phyloP scores from a whole-genome alignment of 2,888 invertebrate species.

The Stenchaetothrips biformis region DNA sequence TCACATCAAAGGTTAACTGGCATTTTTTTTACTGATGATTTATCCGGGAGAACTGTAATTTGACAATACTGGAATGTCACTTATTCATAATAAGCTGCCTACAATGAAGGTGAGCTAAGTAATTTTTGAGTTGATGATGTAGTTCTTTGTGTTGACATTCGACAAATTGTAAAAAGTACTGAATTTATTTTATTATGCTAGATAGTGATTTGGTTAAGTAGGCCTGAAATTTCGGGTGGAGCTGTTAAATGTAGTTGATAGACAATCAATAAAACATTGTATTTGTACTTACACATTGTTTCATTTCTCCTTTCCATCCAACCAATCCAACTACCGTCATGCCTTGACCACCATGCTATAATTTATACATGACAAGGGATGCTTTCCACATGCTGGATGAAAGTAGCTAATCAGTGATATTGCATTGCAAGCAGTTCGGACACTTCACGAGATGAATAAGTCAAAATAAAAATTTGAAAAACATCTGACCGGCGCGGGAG shows the following conservation, averaged over 20 bases:
- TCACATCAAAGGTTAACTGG: background rate
- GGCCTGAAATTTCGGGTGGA: background rate
- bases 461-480: no score
- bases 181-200: constrained; percentile 6
- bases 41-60: background rate
- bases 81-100: background rate
- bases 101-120: background rate
- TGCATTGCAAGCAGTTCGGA: no score
- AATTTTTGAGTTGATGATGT: background rate
- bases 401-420: no score
- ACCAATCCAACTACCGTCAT: no score
- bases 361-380: no score
- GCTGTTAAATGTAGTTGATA: background rate
- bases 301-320: background rate
- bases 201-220: constrained; percentile 7
- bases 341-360: no score
- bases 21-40: background rate
- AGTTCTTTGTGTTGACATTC: background rate
- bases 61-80: background rate
- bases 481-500: no score
- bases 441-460: no score
- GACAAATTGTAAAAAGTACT: constrained; percentile 14
- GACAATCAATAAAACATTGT: constrained; percentile 16
- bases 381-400: no score
- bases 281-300: constrained; percentile 16